These are phyloP conservation scores for Sycophila texana DNA, from an alignment of 2,888 invertebrate genomes.

Conservation along the genomic window DNA sequence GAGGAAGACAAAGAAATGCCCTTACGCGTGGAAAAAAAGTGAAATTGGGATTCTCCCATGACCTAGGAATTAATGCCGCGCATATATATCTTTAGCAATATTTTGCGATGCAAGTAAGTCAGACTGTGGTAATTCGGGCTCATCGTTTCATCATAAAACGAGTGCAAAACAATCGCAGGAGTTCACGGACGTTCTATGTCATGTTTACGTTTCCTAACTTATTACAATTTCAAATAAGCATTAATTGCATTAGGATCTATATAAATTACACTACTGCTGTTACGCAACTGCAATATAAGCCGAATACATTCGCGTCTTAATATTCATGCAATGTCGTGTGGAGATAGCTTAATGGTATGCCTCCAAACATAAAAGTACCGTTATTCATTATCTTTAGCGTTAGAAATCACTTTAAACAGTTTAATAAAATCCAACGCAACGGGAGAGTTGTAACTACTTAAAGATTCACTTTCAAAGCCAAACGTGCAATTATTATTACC, in stretches of 20 bases:
- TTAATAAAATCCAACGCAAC: conserved; percentile 32
- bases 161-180: conserved; percentile 39
- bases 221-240: conserved; percentile 49
- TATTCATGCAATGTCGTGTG: conserved; percentile 33
- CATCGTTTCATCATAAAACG: conserved; percentile 37
- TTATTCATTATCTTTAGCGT: conserved; percentile 27
- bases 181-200: conserved; percentile 55
- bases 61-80: conserved; percentile 21
- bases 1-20: conserved; percentile 4
- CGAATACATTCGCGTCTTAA: conserved; percentile 30
- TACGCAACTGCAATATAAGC: conserved; percentile 36
- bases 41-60: conserved; percentile 34
- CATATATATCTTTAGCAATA: conserved; percentile 35
- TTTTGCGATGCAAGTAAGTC: conserved; percentile 17
- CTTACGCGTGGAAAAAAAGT: conserved; percentile 7
- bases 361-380: conserved; percentile 36
- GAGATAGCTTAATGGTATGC: conserved; percentile 1
- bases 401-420: conserved; percentile 3
- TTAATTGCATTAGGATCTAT: conserved; percentile 52
- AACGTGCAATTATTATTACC: conserved; percentile 32
- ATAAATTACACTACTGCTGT: conserved; percentile 44
- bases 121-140: conserved; percentile 5
- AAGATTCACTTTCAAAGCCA: conserved; percentile 40
- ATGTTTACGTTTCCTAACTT: conserved; percentile 51
- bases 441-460: neutral